phyloP scores from a whole-genome alignment of 2,113 vertebrate genomes.

The Colinus virginianus region DNA sequence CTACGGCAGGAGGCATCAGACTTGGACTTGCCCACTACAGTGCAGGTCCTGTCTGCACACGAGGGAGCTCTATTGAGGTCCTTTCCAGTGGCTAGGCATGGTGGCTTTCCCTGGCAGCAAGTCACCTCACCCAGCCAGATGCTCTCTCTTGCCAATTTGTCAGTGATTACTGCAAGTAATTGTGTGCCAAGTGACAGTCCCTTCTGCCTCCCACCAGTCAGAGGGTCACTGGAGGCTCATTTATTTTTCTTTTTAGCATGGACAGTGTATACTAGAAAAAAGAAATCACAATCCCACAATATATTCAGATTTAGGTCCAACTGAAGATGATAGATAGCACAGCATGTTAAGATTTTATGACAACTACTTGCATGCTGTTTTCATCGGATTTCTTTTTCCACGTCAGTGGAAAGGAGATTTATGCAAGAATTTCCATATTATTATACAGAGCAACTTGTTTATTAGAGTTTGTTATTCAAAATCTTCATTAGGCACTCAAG shows the following conservation, averaged over 20 bases:
- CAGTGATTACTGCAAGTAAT: background rate
- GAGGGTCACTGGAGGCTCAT: background rate
- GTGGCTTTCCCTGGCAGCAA: background rate
- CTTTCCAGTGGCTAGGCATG: background rate
- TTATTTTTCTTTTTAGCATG: background rate
- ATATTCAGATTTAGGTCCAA: background rate
- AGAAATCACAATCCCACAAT: background rate
- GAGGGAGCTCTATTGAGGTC: background rate
- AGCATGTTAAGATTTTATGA: background rate
- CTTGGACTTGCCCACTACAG: background rate
- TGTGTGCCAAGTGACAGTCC: background rate
- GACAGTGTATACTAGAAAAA: background rate
- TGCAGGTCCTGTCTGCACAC: background rate
- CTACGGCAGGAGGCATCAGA: background rate
- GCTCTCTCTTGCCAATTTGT: background rate
- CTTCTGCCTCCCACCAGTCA: background rate
- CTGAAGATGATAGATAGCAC: background rate
- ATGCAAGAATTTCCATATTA: background rate
- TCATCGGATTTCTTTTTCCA: background rate
- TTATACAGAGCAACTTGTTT: background rate
- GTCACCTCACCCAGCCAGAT: background rate
- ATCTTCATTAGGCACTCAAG: background rate
- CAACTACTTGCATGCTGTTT: background rate
- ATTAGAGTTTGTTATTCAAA: background rate
- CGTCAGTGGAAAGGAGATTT: background rate